Percentiles rank a stretch among this genome's conserved stretches.
Evolutionary conservation across 2,113 vertebrate genomes (phyloP).

Genomic region (Oxygymnocypris stewartii): DNA sequence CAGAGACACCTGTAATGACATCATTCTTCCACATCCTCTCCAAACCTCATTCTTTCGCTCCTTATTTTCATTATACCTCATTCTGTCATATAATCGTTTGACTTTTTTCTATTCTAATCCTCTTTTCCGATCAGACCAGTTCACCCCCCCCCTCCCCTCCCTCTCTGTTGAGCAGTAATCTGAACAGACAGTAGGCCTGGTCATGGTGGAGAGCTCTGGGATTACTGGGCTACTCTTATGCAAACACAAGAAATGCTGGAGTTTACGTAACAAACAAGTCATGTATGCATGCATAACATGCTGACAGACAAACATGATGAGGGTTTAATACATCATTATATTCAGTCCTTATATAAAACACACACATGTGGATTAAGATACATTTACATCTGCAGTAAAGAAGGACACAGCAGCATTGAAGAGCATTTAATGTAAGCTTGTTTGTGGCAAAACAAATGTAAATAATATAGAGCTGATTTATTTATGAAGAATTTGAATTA

Average conservation of each 20-base stretch:
- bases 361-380: background rate
- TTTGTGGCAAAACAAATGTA: background rate
- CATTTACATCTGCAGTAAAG: background rate
- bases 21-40: background rate
- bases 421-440: background rate
- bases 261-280: constrained; percentile 33
- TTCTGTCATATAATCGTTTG: background rate
- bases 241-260: constrained; percentile 39
- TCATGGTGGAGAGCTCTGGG: constrained; percentile 23
- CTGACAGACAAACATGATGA: background rate
- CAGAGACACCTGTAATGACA: background rate
- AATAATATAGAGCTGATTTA: background rate
- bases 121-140: constrained; percentile 8
- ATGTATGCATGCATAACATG: background rate
- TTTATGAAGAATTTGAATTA: background rate
- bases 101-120: constrained; percentile 11
- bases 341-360: background rate
- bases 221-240: constrained; percentile 50
- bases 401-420: background rate
- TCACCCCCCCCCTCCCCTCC: background rate
- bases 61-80: background rate
- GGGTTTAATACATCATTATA: background rate
- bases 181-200: background rate
- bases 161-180: constrained; percentile 21
- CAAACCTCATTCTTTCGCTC: background rate